Evolutionary conservation across 1,140 invertebrate species (phyloP).

Genomic region (Anastatus disparis): DNA sequence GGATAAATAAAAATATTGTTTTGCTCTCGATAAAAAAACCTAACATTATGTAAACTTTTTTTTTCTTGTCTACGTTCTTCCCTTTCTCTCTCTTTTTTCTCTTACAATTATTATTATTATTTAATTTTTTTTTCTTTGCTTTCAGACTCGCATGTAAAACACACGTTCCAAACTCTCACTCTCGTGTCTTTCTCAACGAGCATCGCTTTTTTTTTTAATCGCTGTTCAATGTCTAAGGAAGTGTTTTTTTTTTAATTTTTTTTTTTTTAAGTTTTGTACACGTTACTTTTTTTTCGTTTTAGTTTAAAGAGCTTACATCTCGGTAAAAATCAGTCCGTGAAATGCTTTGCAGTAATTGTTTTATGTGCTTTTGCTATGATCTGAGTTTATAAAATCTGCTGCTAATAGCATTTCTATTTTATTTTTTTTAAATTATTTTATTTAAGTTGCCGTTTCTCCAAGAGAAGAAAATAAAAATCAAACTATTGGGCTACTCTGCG

Average conservation of each 20-base stretch:
- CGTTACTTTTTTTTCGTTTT: constrained; percentile 5
- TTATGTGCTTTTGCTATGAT: neutral
- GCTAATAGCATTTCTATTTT: neutral
- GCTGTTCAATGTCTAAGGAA: constrained; percentile 14
- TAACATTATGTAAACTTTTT: constrained; percentile 44
- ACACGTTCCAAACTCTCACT: neutral
- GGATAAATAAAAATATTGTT: constrained; percentile 60
- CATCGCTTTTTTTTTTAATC: constrained; percentile 18
- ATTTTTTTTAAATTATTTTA: constrained; percentile 11
- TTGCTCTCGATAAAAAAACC: constrained; percentile 55
- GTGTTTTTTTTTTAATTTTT: constrained; percentile 7
- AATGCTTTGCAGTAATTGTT: constrained; percentile 23
- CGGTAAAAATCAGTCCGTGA: constrained; percentile 36
- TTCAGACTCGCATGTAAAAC: neutral
- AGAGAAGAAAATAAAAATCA: too few relatives aligned
- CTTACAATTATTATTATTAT: neutral
- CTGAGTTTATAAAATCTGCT: neutral
- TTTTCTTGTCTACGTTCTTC: constrained; percentile 12
- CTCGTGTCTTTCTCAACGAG: constrained; percentile 16
- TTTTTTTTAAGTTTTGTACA: constrained; percentile 26
- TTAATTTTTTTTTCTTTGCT: neutral
- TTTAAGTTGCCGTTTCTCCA: constrained; percentile 16
- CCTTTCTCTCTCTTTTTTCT: constrained; percentile 24
- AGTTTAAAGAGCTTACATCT: constrained; percentile 27
- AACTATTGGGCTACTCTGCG: constrained; percentile 34